These are phyloP conservation scores for Bhutanitis thaidina DNA, from an alignment of 2,888 invertebrate species.

Conservation along the genomic window DNA sequence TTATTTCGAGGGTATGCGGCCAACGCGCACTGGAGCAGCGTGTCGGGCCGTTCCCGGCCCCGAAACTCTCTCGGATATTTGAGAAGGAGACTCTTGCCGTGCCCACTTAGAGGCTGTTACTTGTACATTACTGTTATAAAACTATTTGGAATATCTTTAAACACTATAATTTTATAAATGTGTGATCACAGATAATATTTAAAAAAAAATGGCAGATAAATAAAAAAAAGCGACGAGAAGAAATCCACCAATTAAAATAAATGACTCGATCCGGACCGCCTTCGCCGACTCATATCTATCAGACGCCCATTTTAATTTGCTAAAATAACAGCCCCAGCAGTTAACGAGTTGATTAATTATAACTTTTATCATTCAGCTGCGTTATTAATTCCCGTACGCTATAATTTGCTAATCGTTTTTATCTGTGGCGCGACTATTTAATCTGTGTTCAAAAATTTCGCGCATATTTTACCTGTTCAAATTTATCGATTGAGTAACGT, in stretches of 20 bases:
- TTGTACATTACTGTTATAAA: too few relatives aligned
- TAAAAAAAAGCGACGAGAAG: background rate
- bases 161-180: too few relatives aligned
- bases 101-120: too few relatives aligned
- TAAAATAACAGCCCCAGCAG: conserved; percentile 56
- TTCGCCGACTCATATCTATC: conserved; percentile 44
- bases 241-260: conserved; percentile 58
- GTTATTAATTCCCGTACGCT: conserved; percentile 20
- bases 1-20: too few relatives aligned
- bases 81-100: too few relatives aligned
- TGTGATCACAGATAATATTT: background rate
- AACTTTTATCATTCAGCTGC: conserved; percentile 27
- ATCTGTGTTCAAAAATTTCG: conserved; percentile 8
- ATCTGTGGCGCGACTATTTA: conserved; percentile 11
- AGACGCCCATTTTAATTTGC: conserved; percentile 49
- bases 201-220: conserved; percentile 9
- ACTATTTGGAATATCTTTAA: too few relatives aligned
- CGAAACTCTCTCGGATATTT: too few relatives aligned
- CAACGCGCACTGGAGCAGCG: too few relatives aligned
- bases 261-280: conserved; percentile 45
- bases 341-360: conserved; percentile 26
- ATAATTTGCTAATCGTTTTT: conserved; percentile 21
- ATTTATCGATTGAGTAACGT: background rate
- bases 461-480: conserved; percentile 2
- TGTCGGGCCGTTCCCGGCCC: too few relatives aligned